Evolutionary conservation across 2,113 vertebrate species (phyloP).

Genomic region (Scophthalmus maximus): DNA sequence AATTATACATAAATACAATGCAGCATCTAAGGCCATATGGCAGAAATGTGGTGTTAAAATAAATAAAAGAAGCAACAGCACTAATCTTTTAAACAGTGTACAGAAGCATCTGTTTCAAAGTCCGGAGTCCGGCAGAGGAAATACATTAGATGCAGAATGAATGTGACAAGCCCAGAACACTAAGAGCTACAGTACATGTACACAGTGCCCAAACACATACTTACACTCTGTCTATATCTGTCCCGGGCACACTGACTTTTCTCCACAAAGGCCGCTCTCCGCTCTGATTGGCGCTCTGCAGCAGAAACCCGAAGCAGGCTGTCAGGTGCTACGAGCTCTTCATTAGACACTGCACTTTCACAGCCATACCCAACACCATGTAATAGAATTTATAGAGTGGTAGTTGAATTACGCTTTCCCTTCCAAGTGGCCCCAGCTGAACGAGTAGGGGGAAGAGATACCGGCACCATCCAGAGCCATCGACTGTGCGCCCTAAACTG

Average conservation of each 20-base stretch:
- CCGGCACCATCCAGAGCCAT: slow-evolving; percentile 39
- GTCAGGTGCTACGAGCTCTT: slow-evolving; percentile 62
- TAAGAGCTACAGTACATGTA: slow-evolving; percentile 14
- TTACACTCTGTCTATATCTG: slow-evolving; percentile 15
- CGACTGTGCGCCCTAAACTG: slow-evolving; percentile 43
- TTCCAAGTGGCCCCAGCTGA: slow-evolving; percentile 44
- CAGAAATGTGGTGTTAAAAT: too few species aligned
- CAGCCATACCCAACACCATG: slow-evolving; percentile 58
- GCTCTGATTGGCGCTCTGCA: slow-evolving; percentile 33
- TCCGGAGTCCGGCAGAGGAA: not conserved
- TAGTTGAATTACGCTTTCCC: slow-evolving; percentile 68
- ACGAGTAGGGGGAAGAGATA: slow-evolving; percentile 39
- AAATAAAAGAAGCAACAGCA: slow-evolving; percentile 27
- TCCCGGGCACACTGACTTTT: slow-evolving; percentile 21
- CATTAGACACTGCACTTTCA: slow-evolving; percentile 67
- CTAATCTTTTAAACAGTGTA: not conserved
- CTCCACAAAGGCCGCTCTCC: slow-evolving; percentile 28
- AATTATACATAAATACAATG: slow-evolving; percentile 1
- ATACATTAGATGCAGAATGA: not conserved
- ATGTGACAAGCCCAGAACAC: slow-evolving; percentile 8
- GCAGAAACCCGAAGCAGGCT: slow-evolving; percentile 45
- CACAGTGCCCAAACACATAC: slow-evolving; percentile 25
- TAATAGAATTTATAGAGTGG: slow-evolving; percentile 72
- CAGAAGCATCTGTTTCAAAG: not conserved
- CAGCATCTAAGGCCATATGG: too few species aligned